Evolutionary conservation across 2,113 vertebrate species (phyloP), one percentile per base, ranked within the genome.

Genomic region (Hyaena hyaena): DNA sequence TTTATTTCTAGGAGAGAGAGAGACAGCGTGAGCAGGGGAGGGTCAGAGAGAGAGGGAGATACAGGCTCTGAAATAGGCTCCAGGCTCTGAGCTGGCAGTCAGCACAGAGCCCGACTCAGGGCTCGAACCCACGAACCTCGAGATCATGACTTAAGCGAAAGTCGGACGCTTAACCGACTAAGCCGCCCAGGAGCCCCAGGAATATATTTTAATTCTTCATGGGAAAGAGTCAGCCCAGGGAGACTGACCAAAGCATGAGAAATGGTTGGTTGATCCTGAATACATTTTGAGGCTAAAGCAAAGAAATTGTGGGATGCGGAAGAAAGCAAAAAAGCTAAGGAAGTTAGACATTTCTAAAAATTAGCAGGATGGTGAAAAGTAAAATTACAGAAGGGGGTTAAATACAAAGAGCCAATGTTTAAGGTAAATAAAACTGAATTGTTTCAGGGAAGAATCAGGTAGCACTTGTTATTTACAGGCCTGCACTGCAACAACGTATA

Each of bases 391-490:
- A 92, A 88, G 3, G 5, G 14, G 10, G 3, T 69, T 53, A 82
- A 74, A 45, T 68, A 69, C 21, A 93, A 90, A 94, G 3, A 77
- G 4, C 10, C 79, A 77, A 69, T 86, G 14, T 63, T 97, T 96
- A 77, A 93, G 61, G 24, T 77, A 31, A 65, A 19, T 82, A 21
- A 77, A 92, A 65, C 17, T 82, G 61, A 93, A 79, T 87, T 90
- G 43, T 87, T 83, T 83, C 11, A 14, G 16, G 53, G 63, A 17
- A 71, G 43, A 81, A 71, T 90, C 39, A 87, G 5, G 16, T 65
- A 63, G 21, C 45, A 96, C 0, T 87, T 93, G 91, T 71, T 66
- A 88, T 58, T 76, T 50, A 84, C 16, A 82, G 8, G 65, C 21
- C 35, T 71, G 79, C 15, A 23, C 43, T 82, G 58, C 50, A 92